A percentile compares a stretch with the other conserved stretches of the same genome.
These are phyloP conservation scores for Xenentodon cancila DNA, from an alignment of 2,797 vertebrate genomes.

Conservation along the genomic window DNA sequence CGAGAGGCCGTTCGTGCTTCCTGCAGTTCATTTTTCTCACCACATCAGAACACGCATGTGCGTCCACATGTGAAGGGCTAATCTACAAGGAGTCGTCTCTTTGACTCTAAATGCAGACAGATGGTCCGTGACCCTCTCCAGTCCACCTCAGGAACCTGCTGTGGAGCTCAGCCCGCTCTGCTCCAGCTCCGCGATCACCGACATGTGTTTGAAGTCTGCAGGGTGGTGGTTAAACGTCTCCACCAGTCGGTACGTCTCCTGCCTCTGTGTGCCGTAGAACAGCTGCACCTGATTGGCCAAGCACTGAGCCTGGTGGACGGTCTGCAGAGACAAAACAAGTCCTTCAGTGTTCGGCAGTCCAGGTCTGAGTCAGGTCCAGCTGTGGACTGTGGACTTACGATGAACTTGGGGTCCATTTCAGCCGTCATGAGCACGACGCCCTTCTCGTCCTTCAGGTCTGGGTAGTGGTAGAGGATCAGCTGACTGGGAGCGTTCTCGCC, in stretches of 20 bases:
- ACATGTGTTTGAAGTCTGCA: constrained; percentile 91
- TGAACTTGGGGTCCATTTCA: constrained; percentile 90
- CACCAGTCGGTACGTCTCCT: constrained; percentile 86
- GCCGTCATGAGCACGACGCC: constrained; percentile 94
- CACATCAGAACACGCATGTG: neutral
- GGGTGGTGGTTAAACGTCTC: constrained; percentile 93
- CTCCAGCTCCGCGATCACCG: constrained; percentile 91
- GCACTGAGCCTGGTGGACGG: constrained; percentile 91
- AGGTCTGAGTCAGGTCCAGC: too few species aligned
- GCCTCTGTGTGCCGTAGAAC: constrained; percentile 90
- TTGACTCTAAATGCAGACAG: too few species aligned
- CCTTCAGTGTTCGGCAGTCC: neutral
- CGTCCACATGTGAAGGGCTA: neutral
- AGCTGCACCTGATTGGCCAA: constrained; percentile 96
- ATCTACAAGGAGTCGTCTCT: too few species aligned
- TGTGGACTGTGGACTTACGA: constrained; percentile 78
- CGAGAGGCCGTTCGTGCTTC: neutral
- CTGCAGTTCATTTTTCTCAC: neutral
- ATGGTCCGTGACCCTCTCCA: too few species aligned
- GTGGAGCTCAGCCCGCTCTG: constrained; percentile 82
- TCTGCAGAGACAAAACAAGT: constrained; percentile 72
- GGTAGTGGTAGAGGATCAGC: constrained; percentile 92
- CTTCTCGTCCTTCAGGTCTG: constrained; percentile 90
- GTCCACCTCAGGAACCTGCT: neutral
- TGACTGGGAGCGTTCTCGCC: constrained; percentile 91